A percentile compares a stretch with the other conserved stretches of the same genome.
These are phyloP conservation scores for Nestor notabilis DNA, from an alignment of 2,113 vertebrate genomes.

Conservation along the genomic window DNA sequence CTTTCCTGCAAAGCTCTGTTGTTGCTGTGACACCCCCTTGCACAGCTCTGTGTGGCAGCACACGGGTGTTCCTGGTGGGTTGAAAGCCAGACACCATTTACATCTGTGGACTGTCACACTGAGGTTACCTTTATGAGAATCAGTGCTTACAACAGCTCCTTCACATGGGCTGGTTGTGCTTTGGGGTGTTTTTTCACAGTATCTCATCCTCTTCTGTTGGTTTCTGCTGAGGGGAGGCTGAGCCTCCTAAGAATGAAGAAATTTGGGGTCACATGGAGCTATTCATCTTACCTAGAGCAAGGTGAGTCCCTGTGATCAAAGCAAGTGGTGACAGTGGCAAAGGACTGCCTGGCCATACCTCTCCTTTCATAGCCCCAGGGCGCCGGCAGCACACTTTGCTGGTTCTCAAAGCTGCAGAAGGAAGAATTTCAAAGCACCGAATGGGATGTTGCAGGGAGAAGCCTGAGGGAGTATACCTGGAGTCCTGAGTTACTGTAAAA, in stretches of 20 bases:
- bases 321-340: neutral
- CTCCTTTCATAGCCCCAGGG: neutral
- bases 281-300: neutral
- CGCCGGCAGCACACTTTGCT: neutral
- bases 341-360: neutral
- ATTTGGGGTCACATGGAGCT: neutral
- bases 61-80: neutral
- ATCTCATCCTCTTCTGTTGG: neutral
- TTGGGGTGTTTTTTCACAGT: neutral
- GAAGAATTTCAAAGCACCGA: neutral
- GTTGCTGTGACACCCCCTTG: neutral
- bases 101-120: neutral
- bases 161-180: accelerated
- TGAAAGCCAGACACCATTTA: neutral
- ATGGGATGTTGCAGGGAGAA: neutral
- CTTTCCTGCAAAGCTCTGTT: neutral
- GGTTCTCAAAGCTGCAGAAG: neutral
- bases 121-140: neutral
- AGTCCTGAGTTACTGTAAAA: neutral
- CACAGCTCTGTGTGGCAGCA: neutral
- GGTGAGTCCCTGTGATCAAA: neutral
- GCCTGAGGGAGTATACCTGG: neutral
- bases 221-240: neutral
- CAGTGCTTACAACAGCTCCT: neutral
- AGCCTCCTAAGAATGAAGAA: neutral